Conservation (phyloP, 2,797 vertebrate genomes). For the Syngnathus acus region DNA sequence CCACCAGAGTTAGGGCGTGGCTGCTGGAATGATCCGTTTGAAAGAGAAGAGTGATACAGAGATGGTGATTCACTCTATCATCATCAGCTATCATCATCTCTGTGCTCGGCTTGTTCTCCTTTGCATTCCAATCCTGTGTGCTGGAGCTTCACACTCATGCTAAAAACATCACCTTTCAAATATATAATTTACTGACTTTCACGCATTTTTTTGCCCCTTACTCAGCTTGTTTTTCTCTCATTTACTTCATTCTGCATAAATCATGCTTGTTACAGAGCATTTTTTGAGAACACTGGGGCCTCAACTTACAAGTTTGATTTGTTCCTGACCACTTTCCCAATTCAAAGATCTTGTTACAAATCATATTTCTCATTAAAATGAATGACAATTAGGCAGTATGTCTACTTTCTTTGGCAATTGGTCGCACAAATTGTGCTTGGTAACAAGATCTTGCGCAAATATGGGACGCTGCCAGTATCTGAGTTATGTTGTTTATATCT, state of each 20-base stretch:
- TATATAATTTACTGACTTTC: not conserved
- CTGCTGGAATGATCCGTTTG: not conserved
- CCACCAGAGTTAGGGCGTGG: slow-evolving; percentile 16
- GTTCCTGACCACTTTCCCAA: not conserved
- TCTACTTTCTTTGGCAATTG: not conserved
- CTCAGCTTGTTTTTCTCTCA: not conserved
- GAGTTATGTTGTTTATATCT: not conserved
- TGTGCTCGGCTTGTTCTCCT: slow-evolving; percentile 29
- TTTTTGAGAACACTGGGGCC: not conserved
- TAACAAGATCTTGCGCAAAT: not conserved
- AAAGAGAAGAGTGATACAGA: not conserved
- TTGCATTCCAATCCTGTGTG: slow-evolving; percentile 45
- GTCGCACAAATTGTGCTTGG: not conserved
- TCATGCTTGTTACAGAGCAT: too few species aligned
- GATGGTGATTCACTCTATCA: slow-evolving; percentile 34
- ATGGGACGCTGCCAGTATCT: not conserved
- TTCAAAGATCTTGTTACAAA: too few species aligned
- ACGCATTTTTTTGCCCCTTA: not conserved
- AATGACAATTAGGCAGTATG: not conserved
- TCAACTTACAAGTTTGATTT: not conserved
- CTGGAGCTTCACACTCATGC: slow-evolving; percentile 11
- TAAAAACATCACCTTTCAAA: slow-evolving; percentile 17
- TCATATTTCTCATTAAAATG: too few species aligned
- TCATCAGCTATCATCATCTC: slow-evolving; percentile 35
- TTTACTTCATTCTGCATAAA: too few species aligned